phyloP scores from a whole-genome alignment of 2,888 invertebrate species.

The Pollenia angustigena region DNA sequence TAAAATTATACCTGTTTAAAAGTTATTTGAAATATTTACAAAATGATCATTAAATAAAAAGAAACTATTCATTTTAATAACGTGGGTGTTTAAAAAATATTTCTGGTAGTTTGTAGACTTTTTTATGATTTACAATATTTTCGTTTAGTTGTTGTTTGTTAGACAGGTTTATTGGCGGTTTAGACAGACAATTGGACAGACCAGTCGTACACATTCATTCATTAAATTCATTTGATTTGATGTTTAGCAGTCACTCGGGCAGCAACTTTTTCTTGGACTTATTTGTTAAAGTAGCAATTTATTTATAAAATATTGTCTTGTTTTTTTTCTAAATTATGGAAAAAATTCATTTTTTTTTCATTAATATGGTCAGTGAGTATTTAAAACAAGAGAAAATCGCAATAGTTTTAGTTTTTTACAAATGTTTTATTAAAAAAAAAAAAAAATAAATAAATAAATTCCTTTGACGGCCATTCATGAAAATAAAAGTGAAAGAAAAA shows the following conservation, averaged over 20 bases:
- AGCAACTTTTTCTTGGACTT: slow-evolving; percentile 64
- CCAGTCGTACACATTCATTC: slow-evolving; percentile 45
- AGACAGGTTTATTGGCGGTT: slow-evolving; percentile 51
- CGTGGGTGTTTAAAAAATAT: slow-evolving; percentile 61
- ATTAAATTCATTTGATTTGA: slow-evolving; percentile 51
- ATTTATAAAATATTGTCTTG: not conserved
- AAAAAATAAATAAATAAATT: not conserved
- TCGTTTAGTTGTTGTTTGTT: slow-evolving; percentile 33
- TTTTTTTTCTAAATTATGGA: slow-evolving; percentile 11
- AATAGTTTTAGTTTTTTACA: slow-evolving; percentile 23
- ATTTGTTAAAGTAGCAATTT: slow-evolving; percentile 27
- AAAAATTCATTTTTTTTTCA: slow-evolving; percentile 11
- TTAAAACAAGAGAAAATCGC: slow-evolving; percentile 66
- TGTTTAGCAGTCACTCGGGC: slow-evolving; percentile 12
- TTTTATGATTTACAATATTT: slow-evolving; percentile 18
- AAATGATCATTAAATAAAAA: not conserved
- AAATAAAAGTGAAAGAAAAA: slow-evolving; percentile 56
- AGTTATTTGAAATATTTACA: slow-evolving; percentile 15
- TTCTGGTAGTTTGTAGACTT: not conserved
- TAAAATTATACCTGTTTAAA: not conserved
- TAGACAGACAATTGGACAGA: not conserved
- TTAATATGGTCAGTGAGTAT: slow-evolving; percentile 57
- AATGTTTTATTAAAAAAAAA: not conserved
- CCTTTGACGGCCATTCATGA: slow-evolving; percentile 6
- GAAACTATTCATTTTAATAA: slow-evolving; percentile 23